Conservation (phyloP, 2,888 invertebrate species). For the Podotricha telesiphe region DNA sequence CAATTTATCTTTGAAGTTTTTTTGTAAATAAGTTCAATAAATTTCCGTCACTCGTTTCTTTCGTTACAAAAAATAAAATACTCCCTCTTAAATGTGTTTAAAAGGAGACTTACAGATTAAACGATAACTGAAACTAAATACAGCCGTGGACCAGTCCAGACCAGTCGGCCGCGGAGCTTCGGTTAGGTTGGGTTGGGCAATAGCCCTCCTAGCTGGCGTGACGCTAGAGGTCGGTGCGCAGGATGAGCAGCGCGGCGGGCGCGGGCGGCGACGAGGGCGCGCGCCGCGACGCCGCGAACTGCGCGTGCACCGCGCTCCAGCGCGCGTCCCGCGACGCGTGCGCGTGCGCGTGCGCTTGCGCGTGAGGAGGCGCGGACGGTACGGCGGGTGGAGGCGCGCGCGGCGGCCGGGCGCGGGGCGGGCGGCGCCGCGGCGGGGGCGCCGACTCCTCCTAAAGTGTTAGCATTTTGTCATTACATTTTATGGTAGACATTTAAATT, state of each 20-base stretch:
- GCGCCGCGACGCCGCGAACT: slow-evolving; percentile 55
- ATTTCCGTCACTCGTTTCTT: not conserved
- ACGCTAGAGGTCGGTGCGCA: slow-evolving; percentile 62
- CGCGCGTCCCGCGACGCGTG: slow-evolving; percentile 56
- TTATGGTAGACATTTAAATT: too few relatives aligned
- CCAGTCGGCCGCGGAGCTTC: not conserved
- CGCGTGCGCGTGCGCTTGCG: slow-evolving; percentile 31
- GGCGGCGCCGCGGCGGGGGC: slow-evolving; percentile 17
- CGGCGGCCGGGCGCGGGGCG: slow-evolving; percentile 29
- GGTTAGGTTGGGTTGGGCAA: too few relatives aligned
- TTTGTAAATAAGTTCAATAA: too few relatives aligned
- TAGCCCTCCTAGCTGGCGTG: not conserved
- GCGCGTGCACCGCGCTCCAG: slow-evolving; percentile 73
- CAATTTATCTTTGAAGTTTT: too few relatives aligned
- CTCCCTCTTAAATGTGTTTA: not conserved
- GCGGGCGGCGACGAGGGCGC: slow-evolving; percentile 53
- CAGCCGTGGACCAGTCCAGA: too few relatives aligned
- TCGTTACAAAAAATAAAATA: not conserved
- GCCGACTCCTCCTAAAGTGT: slow-evolving; percentile 40
- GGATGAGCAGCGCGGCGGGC: slow-evolving; percentile 63
- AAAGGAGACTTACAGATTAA: not conserved
- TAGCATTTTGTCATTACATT: too few relatives aligned
- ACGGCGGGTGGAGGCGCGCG: slow-evolving; percentile 32
- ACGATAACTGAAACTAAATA: not conserved
- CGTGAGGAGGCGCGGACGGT: slow-evolving; percentile 38